Percentiles rank a stretch among this genome's conserved stretches.
Conservation (phyloP, 2,797 vertebrate species). For the Eulemur coronatus region DNA sequence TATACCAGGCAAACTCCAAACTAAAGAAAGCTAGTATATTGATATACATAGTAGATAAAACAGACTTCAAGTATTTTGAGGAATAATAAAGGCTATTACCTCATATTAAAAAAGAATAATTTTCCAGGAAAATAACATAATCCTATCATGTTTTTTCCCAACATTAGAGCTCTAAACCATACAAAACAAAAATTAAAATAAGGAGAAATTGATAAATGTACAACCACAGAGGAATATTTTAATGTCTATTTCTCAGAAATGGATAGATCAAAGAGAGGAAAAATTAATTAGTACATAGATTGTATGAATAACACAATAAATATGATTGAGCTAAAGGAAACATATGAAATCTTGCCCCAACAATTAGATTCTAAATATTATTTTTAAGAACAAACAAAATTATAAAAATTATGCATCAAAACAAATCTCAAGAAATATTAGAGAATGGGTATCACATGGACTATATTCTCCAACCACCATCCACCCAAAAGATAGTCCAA, state of each 20-base stretch:
- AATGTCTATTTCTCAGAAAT: neutral
- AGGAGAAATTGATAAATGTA: neutral
- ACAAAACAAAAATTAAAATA: constrained; percentile 20
- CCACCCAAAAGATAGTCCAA: neutral
- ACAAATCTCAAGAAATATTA: constrained; percentile 8
- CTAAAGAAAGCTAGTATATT: neutral
- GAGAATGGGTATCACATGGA: neutral
- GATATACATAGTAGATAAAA: neutral
- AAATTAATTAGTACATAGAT: neutral
- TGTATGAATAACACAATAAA: neutral
- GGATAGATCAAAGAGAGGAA: neutral
- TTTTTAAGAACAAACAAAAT: constrained; percentile 13
- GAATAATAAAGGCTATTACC: neutral
- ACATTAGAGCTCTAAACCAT: neutral
- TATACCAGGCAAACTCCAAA: neutral
- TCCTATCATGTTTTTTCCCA: neutral
- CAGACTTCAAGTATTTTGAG: neutral
- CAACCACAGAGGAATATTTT: neutral
- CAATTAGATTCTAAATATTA: neutral
- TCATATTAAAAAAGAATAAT: constrained; percentile 37
- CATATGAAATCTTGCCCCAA: neutral
- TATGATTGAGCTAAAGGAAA: neutral
- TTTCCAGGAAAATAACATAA: neutral
- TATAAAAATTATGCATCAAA: neutral
- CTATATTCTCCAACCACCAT: neutral